Percentiles rank a stretch among this genome's conserved stretches.
phyloP scores from a whole-genome alignment of 2,113 vertebrate species.

The Ptilonorhynchus violaceus region DNA sequence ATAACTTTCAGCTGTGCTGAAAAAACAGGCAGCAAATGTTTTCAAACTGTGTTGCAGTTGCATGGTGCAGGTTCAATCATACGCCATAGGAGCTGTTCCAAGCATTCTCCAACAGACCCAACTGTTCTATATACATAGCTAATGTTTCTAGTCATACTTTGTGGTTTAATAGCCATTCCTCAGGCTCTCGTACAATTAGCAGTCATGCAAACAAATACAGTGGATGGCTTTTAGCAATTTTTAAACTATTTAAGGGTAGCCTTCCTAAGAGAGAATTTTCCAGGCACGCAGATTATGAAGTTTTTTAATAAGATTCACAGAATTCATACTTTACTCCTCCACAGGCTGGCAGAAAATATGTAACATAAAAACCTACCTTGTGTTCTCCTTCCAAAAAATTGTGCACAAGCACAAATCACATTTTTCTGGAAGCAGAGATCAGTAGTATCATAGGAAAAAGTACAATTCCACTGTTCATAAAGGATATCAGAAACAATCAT shows the following conservation, averaged over 20 bases:
- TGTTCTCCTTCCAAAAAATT: background rate
- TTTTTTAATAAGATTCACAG: background rate
- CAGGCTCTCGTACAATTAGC: background rate
- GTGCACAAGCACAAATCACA: background rate
- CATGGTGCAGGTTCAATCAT: background rate
- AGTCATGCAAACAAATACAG: background rate
- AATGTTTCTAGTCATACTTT: background rate
- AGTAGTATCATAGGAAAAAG: background rate
- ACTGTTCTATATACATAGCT: background rate
- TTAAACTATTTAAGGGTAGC: background rate
- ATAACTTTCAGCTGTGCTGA: background rate
- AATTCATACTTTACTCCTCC: background rate
- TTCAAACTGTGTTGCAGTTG: background rate
- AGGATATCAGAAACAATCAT: background rate
- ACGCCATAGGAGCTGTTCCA: rapidly evolving
- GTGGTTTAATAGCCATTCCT: background rate
- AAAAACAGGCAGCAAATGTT: background rate
- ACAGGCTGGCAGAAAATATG: background rate
- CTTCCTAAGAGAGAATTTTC: background rate
- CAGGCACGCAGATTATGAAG: background rate
- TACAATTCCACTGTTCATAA: background rate
- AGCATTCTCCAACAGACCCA: background rate
- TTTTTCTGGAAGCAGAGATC: background rate
- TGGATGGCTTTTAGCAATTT: background rate
- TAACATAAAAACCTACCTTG: background rate